Percentiles rank a stretch among this genome's conserved stretches.
Conservation (phyloP, 2,113 vertebrate genomes). For the Laticauda colubrina region DNA sequence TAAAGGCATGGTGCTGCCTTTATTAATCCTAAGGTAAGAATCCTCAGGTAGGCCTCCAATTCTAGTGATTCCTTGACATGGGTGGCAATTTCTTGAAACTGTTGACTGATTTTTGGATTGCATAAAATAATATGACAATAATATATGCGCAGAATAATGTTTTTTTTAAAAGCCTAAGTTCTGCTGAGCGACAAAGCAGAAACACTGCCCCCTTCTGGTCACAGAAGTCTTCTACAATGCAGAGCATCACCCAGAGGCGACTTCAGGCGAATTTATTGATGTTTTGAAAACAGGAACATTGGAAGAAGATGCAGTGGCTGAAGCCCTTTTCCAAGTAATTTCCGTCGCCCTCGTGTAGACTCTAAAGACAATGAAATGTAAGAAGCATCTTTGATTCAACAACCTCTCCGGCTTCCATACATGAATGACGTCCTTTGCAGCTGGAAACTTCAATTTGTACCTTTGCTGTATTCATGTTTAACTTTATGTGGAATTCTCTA, state of each 20-base stretch:
- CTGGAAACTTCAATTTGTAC: neutral
- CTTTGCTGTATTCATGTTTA: neutral
- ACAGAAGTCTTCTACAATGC: neutral
- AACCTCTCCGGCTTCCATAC: neutral
- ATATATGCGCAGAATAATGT: neutral
- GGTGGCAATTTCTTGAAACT: neutral
- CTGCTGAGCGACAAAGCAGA: neutral
- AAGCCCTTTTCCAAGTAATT: neutral
- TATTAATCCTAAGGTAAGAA: slow-evolving; percentile 72
- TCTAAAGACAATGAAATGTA: neutral
- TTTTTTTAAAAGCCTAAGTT: neutral
- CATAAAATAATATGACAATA: neutral
- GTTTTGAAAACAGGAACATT: neutral
- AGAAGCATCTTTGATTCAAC: neutral
- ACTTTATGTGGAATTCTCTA: neutral
- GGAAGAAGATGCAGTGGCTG: neutral
- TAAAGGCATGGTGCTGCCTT: slow-evolving; percentile 76
- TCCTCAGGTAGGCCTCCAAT: neutral
- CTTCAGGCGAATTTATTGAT: neutral
- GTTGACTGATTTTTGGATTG: neutral
- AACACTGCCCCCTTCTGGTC: neutral
- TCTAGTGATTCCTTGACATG: neutral
- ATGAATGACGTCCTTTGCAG: neutral
- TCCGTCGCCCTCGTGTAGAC: neutral
- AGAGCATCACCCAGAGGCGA: neutral